Conservation (phyloP, 2,888 invertebrate species). For the Listrodromus nycthemerus region DNA sequence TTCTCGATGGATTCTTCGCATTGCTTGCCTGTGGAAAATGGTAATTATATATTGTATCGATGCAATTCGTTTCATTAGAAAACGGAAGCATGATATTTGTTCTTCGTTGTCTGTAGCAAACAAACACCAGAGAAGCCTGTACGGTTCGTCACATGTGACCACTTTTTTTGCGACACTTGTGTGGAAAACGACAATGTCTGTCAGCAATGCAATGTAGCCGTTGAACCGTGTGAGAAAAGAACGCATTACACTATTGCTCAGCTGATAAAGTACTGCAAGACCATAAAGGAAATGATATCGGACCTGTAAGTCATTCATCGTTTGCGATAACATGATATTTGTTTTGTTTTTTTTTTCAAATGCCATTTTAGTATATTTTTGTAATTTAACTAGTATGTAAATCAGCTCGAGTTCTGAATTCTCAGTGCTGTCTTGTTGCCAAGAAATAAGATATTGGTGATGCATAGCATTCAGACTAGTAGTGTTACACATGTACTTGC, state of each 20-base stretch:
- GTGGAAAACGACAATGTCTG: slow-evolving; percentile 65
- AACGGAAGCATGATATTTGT: slow-evolving; percentile 12
- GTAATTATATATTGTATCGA: slow-evolving; percentile 65
- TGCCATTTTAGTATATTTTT: neutral
- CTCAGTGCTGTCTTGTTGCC: too few species aligned
- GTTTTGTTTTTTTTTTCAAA: neutral
- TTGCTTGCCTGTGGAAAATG: slow-evolving; percentile 73
- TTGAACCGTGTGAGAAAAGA: slow-evolving; percentile 70
- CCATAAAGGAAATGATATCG: slow-evolving; percentile 67
- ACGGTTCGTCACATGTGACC: slow-evolving; percentile 72
- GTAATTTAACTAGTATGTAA: neutral
- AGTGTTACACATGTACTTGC: too few species aligned
- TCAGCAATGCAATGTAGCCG: slow-evolving; percentile 69
- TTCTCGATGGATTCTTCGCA: slow-evolving; percentile 70
- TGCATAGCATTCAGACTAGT: too few species aligned
- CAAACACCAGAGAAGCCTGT: slow-evolving; percentile 63
- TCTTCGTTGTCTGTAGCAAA: slow-evolving; percentile 42
- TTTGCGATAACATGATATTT: neutral
- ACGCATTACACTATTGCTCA: slow-evolving; percentile 68
- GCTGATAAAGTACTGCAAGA: slow-evolving; percentile 71
- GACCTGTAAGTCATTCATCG: slow-evolving; percentile 62
- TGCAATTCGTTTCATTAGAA: slow-evolving; percentile 28
- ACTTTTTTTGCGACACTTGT: slow-evolving; percentile 76
- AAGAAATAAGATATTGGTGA: too few species aligned
- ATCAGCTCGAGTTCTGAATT: too few species aligned